A percentile compares a stretch with the other conserved stretches of the same genome.
These are phyloP conservation scores for Hypsibius dujardini DNA, from an alignment of 1,140 invertebrate species.

Conservation along the genomic window DNA sequence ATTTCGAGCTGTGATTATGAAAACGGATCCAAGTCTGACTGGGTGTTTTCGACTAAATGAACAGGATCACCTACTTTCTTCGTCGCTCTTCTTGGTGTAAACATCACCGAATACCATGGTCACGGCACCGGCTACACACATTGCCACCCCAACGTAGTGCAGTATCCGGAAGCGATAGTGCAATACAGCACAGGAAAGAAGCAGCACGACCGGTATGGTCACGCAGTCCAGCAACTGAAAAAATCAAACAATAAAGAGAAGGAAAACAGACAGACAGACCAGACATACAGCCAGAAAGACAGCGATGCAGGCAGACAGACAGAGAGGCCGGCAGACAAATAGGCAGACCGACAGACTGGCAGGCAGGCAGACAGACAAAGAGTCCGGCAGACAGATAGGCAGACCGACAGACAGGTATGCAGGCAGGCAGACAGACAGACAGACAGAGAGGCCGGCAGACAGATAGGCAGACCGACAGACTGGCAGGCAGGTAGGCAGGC, in stretches of 20 bases:
- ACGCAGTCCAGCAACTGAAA: slow-evolving; percentile 68
- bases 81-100: slow-evolving; percentile 28
- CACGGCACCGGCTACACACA: slow-evolving; percentile 61
- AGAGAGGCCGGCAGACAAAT: too few relatives aligned
- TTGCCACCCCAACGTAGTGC: slow-evolving; percentile 58
- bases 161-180: slow-evolving; percentile 49
- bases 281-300: too few relatives aligned
- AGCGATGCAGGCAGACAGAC: too few relatives aligned
- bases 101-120: slow-evolving; percentile 66
- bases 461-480: too few relatives aligned
- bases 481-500: too few relatives aligned
- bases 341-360: too few relatives aligned
- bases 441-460: too few relatives aligned
- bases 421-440: too few relatives aligned
- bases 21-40: slow-evolving; percentile 27
- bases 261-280: too few relatives aligned
- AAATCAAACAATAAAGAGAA: not conserved
- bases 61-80: slow-evolving; percentile 38
- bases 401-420: too few relatives aligned
- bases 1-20: slow-evolving; percentile 46
- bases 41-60: slow-evolving; percentile 3
- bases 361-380: too few relatives aligned
- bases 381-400: too few relatives aligned
- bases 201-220: slow-evolving; percentile 59
- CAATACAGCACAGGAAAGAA: slow-evolving; percentile 49